Evolutionary conservation across 2,888 invertebrate genomes (phyloP).

Genomic region (Stenotaenia linearis): DNA sequence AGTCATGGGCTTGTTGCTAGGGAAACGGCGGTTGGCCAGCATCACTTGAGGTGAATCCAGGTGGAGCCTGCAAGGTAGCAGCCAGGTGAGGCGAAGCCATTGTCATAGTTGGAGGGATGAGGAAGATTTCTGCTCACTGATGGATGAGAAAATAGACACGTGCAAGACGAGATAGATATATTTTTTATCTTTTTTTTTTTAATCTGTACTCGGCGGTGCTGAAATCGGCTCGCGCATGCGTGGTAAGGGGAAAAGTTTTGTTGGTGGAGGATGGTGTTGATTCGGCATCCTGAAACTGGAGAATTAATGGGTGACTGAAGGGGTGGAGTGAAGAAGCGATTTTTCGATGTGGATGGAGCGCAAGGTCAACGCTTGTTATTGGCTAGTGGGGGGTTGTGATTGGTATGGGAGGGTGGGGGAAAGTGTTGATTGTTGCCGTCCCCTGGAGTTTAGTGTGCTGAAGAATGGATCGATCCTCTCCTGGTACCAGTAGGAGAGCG

Average conservation of each 20-base stretch:
- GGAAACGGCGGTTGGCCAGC: slow-evolving; percentile 28
- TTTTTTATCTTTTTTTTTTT: background rate
- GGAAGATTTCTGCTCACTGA: slow-evolving; percentile 5
- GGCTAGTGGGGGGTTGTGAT: background rate
- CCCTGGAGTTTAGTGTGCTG: background rate
- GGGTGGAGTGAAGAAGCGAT: background rate
- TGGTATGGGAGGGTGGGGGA: background rate
- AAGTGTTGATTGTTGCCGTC: slow-evolving; percentile 1
- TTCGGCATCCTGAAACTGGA: background rate
- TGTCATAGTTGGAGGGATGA: slow-evolving; percentile 1
- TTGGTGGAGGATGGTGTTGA: background rate
- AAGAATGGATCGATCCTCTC: slow-evolving; percentile 15
- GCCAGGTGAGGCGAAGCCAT: slow-evolving; percentile 29
- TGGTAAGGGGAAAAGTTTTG: background rate
- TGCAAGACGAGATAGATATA: slow-evolving; percentile 3
- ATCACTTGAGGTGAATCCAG: slow-evolving; percentile 32
- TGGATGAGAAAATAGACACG: slow-evolving; percentile 13
- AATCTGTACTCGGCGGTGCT: background rate
- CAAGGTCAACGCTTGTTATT: background rate
- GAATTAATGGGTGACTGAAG: background rate
- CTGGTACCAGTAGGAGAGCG: background rate
- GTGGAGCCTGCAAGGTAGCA: slow-evolving; percentile 30
- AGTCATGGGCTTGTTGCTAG: slow-evolving; percentile 24
- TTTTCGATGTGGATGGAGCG: background rate
- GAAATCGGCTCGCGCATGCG: background rate